Conservation (phyloP, 30 jellyfish, hydroid and myxozoan genomes). For the Hydractinia echinata region DNA sequence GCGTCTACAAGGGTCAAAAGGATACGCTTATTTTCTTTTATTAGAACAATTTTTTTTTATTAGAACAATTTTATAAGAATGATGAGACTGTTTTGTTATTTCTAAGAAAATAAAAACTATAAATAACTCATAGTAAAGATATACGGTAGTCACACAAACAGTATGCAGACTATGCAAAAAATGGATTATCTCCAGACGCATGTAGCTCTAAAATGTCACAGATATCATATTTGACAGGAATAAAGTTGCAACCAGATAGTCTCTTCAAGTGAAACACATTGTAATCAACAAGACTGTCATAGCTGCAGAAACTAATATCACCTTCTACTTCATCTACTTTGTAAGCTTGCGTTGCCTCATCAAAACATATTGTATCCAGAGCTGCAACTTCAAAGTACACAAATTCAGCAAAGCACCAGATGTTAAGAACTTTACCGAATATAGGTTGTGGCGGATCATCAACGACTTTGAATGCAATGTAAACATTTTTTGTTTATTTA, state of each 20-base stretch:
- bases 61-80: no score
- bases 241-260: constrained; percentile 1
- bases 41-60: no score
- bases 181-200: background rate
- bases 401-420: constrained; percentile 29
- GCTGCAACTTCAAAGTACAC: constrained; percentile 34
- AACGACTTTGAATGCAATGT: constrained; percentile 28
- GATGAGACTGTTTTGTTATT: no score
- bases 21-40: no score
- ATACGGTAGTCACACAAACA: no score
- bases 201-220: constrained; percentile 34
- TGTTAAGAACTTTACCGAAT: constrained; percentile 29
- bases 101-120: no score
- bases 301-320: constrained; percentile 4
- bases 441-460: constrained; percentile 30
- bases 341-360: constrained; percentile 32
- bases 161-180: background rate
- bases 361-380: constrained; percentile 34
- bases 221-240: constrained; percentile 39
- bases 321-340: background rate
- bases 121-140: no score
- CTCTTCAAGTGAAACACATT: constrained; percentile 36
- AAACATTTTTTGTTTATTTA: constrained; percentile 20
- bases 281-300: constrained; percentile 44
- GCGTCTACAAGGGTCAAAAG: no score